Conservation (phyloP, 2,888 invertebrate genomes). For the Drosophila trichaetosa region DNA sequence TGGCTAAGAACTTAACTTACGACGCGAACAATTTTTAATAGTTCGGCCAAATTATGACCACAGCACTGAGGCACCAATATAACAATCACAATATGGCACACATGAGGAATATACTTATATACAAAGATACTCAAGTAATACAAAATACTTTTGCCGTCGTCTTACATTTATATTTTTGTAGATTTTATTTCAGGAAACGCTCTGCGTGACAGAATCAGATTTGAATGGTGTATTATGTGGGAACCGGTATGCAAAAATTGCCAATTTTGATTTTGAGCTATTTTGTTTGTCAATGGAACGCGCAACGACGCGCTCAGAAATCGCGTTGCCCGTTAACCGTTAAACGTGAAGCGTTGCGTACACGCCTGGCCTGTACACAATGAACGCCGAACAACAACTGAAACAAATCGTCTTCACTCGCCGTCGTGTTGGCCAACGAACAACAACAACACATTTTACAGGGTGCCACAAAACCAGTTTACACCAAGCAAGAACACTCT, state of each 20-base stretch:
- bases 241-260: slow-evolving; percentile 51
- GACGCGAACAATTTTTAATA: slow-evolving; percentile 24
- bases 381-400: slow-evolving; percentile 78
- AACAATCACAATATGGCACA: slow-evolving; percentile 7
- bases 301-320: slow-evolving; percentile 31
- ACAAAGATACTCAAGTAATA: slow-evolving; percentile 12
- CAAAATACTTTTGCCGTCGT: slow-evolving; percentile 3
- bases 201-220: slow-evolving; percentile 10
- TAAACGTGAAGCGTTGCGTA: slow-evolving; percentile 54
- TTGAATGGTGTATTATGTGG: slow-evolving; percentile 42
- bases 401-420: slow-evolving; percentile 18
- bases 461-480: slow-evolving; percentile 59
- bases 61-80: not conserved
- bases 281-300: slow-evolving; percentile 10
- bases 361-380: slow-evolving; percentile 65
- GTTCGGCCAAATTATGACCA: not conserved
- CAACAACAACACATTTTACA: slow-evolving; percentile 28
- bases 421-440: slow-evolving; percentile 20
- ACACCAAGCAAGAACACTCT: slow-evolving; percentile 23
- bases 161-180: slow-evolving; percentile 7
- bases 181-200: slow-evolving; percentile 15
- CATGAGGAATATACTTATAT: slow-evolving; percentile 9
- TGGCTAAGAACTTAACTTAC: slow-evolving; percentile 41
- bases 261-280: slow-evolving; percentile 26
- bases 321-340: slow-evolving; percentile 36